Evolutionary conservation across 2,888 invertebrate genomes (phyloP).

Genomic region (Diabrotica balteata): DNA sequence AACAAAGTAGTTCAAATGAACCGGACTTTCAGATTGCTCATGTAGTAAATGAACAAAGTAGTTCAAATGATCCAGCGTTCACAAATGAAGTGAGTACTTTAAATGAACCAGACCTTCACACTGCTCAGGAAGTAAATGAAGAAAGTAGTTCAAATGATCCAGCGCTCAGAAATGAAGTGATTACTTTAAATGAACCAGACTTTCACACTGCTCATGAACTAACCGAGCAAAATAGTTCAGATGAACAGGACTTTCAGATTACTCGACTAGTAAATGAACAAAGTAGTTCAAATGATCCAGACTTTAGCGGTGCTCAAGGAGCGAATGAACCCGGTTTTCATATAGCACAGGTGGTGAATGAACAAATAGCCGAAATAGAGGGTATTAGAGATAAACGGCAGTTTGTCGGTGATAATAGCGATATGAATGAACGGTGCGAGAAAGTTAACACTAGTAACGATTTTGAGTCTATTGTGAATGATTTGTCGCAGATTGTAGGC

Average conservation of each 20-base stretch:
- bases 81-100: no score
- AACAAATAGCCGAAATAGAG: constrained; percentile 33
- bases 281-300: no score
- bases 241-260: no score
- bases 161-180: no score
- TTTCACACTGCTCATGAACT: no score
- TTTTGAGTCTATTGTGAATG: constrained; percentile 33
- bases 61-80: no score
- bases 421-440: constrained; percentile 10
- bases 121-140: constrained; percentile 4
- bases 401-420: constrained; percentile 1
- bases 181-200: no score
- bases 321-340: constrained; percentile 29
- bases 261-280: no score
- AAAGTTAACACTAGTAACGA: constrained; percentile 14
- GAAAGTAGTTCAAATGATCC: constrained; percentile 9
- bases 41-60: constrained; percentile 30
- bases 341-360: constrained; percentile 35
- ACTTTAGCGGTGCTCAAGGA: no score
- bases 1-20: constrained; percentile 3
- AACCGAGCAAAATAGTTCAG: no score
- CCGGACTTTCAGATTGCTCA: constrained; percentile 35
- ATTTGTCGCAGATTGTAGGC: constrained; percentile 33
- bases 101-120: no score
- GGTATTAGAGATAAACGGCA: constrained; percentile 20